These are phyloP conservation scores for Cichladusa arquata DNA, from an alignment of 2,113 vertebrate species.

Conservation along the genomic window DNA sequence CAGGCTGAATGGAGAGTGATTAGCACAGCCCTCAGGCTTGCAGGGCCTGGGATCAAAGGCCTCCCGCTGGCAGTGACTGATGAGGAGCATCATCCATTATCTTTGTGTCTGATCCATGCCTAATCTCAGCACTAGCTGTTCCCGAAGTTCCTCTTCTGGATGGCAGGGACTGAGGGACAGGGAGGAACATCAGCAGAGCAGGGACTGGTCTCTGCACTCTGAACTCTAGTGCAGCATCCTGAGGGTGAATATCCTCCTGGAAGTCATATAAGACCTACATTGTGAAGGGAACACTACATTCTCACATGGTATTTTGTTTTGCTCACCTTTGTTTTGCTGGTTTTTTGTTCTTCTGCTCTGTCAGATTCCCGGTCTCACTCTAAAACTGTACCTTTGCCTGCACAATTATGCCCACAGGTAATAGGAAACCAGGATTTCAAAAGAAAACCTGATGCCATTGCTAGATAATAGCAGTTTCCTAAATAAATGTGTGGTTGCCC, in stretches of 20 bases:
- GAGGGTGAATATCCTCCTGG: not conserved
- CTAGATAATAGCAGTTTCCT: conserved; percentile 69
- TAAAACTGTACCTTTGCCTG: conserved; percentile 33
- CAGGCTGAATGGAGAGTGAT: not conserved
- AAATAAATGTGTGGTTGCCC: conserved; percentile 63
- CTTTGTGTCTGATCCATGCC: not conserved
- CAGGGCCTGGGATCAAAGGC: not conserved
- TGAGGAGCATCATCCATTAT: not conserved
- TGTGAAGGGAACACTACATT: not conserved
- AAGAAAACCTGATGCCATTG: conserved; percentile 67
- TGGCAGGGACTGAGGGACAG: not conserved
- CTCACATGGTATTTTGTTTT: not conserved
- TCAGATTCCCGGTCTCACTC: not conserved
- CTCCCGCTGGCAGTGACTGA: not conserved
- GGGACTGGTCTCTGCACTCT: not conserved
- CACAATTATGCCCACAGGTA: conserved; percentile 70
- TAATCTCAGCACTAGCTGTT: not conserved
- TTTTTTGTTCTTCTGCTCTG: not conserved
- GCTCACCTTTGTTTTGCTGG: not conserved
- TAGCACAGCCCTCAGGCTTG: not conserved
- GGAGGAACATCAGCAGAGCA: not conserved
- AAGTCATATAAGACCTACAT: not conserved
- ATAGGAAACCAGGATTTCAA: conserved; percentile 71
- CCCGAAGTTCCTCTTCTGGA: not conserved
- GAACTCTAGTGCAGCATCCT: not conserved